Evolutionary conservation across 1,140 invertebrate genomes (phyloP), one percentile per base, ranked within the genome.

Genomic region (Globodera ellingtonae): DNA sequence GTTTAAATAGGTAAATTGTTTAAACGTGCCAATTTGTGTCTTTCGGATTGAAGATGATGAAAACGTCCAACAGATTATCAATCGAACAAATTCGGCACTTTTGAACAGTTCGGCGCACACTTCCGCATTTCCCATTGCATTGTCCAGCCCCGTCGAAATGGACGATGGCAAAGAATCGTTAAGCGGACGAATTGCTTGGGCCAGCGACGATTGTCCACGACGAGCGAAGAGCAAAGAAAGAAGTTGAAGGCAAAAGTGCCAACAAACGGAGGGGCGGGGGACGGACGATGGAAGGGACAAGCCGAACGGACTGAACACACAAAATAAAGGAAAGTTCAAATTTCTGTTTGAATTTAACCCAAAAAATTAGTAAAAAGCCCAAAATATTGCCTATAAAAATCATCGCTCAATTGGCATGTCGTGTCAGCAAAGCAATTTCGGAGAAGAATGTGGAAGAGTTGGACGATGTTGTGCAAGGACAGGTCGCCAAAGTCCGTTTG

Each of bases 321-420:
- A 9, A 74, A 74, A 74, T 4, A 7, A 6, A 35, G 6, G 48
- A 52, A 52, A 13, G 50, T 52, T 5, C 50, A 52, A 21, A 67
- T 67, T 67, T 21, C 8, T 44, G 66, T 18, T 67, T 7, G 0
- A 21, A 13, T 21, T 52, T 4, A 56, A 35, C 35, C 35, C 35
- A 35, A 35, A 24, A 67, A 35, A 65, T 66, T 21, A 65, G 35
- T 2, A n/a, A 65, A 6, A 15, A 65, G 6, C 24, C 46, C 56
- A 76, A 75, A 59, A 8, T n/a, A 24, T 47, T 56, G 50, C 79
- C 73, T 80, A 48, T 80, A 77, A 75, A 80, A 80, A 62, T 47
- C 15, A 5, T 73, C 62, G 50, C 62, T 62, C 56, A 80, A 73
- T 47, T 48, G 24, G 0, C 59, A 35, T 21, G 75, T 66, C 18